A percentile compares a stretch with the other conserved stretches of the same genome.
Conservation (phyloP, 1,140 invertebrate species). For the Pararge aegeria region DNA sequence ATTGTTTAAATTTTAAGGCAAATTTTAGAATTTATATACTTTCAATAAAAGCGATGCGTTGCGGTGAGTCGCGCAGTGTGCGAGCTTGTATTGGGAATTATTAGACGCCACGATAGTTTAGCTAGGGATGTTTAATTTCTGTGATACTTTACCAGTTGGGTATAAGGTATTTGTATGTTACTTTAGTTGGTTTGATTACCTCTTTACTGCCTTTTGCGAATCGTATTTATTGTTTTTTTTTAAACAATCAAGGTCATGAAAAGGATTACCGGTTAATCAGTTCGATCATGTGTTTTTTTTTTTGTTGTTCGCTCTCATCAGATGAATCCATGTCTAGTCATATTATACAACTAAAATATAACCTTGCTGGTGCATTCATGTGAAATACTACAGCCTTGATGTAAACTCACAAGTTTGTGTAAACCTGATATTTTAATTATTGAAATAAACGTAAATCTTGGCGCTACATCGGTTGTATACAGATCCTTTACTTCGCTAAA, state of each 20-base stretch:
- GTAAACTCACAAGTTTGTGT: too few relatives aligned
- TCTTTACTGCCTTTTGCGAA: constrained; percentile 31
- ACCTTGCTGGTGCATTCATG: neutral
- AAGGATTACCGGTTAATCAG: constrained; percentile 1
- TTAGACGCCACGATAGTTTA: constrained; percentile 66
- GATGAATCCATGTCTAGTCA: constrained; percentile 10
- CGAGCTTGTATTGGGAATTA: constrained; percentile 42
- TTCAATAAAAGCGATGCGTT: too few relatives aligned
- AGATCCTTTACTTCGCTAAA: too few relatives aligned
- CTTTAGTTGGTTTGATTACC: constrained; percentile 41
- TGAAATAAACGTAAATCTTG: too few relatives aligned
- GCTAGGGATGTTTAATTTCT: constrained; percentile 76
- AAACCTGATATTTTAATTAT: too few relatives aligned
- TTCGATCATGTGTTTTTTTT: neutral
- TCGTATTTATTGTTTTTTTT: constrained; percentile 27
- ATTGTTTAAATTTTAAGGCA: too few relatives aligned
- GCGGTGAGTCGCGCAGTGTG: neutral
- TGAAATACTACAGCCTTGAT: too few relatives aligned
- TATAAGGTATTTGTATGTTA: constrained; percentile 68
- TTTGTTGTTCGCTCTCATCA: neutral
- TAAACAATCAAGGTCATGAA: constrained; percentile 2
- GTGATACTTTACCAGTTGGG: constrained; percentile 76
- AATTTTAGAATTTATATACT: too few relatives aligned
- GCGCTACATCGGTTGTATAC: too few relatives aligned
- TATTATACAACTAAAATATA: neutral